A percentile compares a stretch with the other conserved stretches of the same genome.
These are phyloP conservation scores for Acrossocheilus wenchowensis DNA, from an alignment of 2,797 vertebrate species.

Conservation along the genomic window DNA sequence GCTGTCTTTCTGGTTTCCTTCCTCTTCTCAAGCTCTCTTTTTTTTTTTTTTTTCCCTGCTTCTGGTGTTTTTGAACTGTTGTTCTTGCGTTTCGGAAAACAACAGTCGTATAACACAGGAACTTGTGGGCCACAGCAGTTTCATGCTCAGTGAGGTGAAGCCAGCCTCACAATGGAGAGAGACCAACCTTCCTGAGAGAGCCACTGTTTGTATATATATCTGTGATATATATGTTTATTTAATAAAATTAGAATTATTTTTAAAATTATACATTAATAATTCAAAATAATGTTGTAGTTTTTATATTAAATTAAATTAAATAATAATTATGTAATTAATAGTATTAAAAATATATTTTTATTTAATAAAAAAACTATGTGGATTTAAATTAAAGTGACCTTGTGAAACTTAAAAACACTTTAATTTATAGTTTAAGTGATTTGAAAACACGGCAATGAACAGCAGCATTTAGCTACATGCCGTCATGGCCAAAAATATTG, in stretches of 20 bases:
- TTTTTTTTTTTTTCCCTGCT: slow-evolving; percentile 17
- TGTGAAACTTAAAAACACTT: background rate
- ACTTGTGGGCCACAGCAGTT: slow-evolving; percentile 60
- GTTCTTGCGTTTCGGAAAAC: slow-evolving; percentile 31
- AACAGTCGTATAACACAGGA: slow-evolving; percentile 50
- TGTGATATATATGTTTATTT: background rate
- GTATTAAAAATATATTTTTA: background rate
- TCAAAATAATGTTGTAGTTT: background rate
- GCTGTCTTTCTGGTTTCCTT: slow-evolving; percentile 65
- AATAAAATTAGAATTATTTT: background rate
- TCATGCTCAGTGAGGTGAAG: background rate
- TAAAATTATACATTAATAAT: background rate
- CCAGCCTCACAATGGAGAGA: background rate
- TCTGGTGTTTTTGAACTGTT: slow-evolving; percentile 33
- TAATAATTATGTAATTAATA: background rate
- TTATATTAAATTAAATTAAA: background rate
- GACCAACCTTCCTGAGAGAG: background rate
- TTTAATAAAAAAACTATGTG: background rate
- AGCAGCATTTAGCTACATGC: background rate
- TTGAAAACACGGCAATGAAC: background rate
- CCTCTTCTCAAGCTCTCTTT: slow-evolving; percentile 50
- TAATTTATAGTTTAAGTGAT: background rate
- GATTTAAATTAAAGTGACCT: background rate
- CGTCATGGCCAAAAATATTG: no score
- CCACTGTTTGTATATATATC: background rate